Conservation (phyloP, 1,140 invertebrate species). For the Leucophenga varia region DNA sequence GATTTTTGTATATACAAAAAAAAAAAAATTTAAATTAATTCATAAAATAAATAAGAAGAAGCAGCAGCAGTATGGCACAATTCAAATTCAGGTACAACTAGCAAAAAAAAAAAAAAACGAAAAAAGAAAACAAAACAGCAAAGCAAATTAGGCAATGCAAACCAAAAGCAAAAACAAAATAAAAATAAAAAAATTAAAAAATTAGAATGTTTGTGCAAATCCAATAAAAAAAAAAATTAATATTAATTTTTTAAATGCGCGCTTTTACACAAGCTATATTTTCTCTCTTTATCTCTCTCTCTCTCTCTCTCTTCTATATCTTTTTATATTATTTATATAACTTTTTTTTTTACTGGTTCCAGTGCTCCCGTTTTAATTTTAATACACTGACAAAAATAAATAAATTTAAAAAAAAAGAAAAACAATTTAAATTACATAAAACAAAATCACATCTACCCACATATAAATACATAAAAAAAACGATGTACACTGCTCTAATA, state of each 20-base stretch:
- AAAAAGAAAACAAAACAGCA: too few species aligned
- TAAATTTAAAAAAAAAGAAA: background rate
- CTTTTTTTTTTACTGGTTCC: too few species aligned
- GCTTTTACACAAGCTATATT: constrained; percentile 19
- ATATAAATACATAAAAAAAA: constrained; percentile 45
- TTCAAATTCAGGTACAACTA: too few species aligned
- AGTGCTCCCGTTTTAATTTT: background rate
- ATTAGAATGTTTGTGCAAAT: background rate
- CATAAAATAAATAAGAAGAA: too few species aligned
- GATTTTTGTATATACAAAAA: background rate
- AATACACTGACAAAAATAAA: background rate
- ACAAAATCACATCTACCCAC: constrained; percentile 19
- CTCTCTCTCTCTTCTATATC: constrained; percentile 11
- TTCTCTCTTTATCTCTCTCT: constrained; percentile 15
- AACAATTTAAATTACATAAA: constrained; percentile 14
- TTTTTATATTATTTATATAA: too few species aligned
- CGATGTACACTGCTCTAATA: too few species aligned
- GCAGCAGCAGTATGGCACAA: background rate
- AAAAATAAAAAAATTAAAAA: background rate
- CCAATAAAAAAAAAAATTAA: constrained; percentile 30
- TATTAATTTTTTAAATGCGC: background rate
- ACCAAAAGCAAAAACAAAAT: background rate
- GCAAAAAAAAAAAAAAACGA: background rate
- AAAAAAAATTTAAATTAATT: background rate
- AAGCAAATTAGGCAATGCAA: too few species aligned